These are phyloP conservation scores for Drosophila pachea DNA, from an alignment of 1,140 invertebrate genomes.

Conservation along the genomic window DNA sequence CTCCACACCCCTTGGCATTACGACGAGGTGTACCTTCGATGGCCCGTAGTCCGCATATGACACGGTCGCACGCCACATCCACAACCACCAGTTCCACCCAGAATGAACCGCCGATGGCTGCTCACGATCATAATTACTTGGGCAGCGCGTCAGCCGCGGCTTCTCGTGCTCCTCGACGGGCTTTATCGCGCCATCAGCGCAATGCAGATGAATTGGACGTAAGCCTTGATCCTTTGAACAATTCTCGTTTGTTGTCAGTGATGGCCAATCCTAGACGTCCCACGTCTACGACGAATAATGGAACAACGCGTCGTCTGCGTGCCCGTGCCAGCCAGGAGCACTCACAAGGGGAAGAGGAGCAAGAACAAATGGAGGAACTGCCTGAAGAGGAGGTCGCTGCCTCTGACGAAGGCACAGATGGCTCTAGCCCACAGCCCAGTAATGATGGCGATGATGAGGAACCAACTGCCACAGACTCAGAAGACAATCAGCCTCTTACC, in stretches of 20 bases:
- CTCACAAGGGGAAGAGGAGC: conserved; percentile 52
- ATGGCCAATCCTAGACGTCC: conserved; percentile 61
- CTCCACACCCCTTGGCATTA: conserved; percentile 61
- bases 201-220: conserved; percentile 75
- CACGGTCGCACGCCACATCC: conserved; percentile 74
- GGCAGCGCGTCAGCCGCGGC: conserved; percentile 53
- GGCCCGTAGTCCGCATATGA: conserved; percentile 64
- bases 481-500: conserved; percentile 81
- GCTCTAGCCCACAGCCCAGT: conserved; percentile 57
- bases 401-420: conserved; percentile 71
- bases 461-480: conserved; percentile 77
- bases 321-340: conserved; percentile 63
- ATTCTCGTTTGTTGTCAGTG: conserved; percentile 40
- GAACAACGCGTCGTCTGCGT: conserved; percentile 56
- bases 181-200: conserved; percentile 75
- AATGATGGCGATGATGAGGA: conserved; percentile 55
- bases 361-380: conserved; percentile 25
- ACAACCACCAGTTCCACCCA: conserved; percentile 50
- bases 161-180: conserved; percentile 52
- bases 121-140: conserved; percentile 76
- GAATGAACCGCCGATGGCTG: conserved; percentile 39
- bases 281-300: conserved; percentile 64
- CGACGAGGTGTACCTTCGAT: conserved; percentile 49
- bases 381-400: conserved; percentile 57
- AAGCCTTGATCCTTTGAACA: conserved; percentile 70